Conservation (phyloP, 1,140 invertebrate genomes). For the Babylonia areolata region DNA sequence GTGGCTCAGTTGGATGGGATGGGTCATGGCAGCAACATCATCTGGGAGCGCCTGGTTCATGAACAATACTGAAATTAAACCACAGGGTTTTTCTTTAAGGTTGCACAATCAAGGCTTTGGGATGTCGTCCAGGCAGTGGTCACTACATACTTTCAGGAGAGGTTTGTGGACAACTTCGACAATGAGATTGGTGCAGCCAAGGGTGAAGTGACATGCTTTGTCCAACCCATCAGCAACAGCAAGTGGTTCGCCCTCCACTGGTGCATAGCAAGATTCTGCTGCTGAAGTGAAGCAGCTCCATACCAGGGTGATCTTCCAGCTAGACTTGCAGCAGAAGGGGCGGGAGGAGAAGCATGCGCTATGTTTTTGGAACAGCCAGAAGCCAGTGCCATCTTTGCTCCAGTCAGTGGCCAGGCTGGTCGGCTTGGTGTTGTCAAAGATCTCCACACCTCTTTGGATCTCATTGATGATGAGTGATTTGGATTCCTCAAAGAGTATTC, state of each 20-base stretch:
- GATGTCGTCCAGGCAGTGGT: no score
- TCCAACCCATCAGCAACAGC: slow-evolving; percentile 55
- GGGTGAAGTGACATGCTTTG: slow-evolving; percentile 51
- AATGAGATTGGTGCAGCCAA: slow-evolving; percentile 51
- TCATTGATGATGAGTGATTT: slow-evolving; percentile 44
- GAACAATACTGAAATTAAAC: no score
- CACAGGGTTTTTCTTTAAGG: slow-evolving; percentile 43
- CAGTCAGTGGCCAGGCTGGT: no score
- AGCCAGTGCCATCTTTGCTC: no score
- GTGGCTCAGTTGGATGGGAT: no score
- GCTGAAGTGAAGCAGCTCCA: slow-evolving; percentile 54
- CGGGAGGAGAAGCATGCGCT: slow-evolving; percentile 34
- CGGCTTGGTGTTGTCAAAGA: no score
- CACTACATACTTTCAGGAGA: slow-evolving; percentile 45
- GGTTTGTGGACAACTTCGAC: slow-evolving; percentile 55
- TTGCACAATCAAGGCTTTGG: slow-evolving; percentile 45
- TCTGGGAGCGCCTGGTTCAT: no score
- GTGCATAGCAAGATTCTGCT: slow-evolving; percentile 55
- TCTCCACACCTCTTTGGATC: no score
- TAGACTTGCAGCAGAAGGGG: slow-evolving; percentile 40
- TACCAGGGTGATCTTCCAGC: slow-evolving; percentile 53
- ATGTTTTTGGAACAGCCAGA: no score
- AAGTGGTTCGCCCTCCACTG: slow-evolving; percentile 52
- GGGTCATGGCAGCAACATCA: no score
- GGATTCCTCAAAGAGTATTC: slow-evolving; percentile 48